These are phyloP conservation scores for Megalops atlanticus DNA, from an alignment of 2,113 vertebrate species.

Conservation along the genomic window DNA sequence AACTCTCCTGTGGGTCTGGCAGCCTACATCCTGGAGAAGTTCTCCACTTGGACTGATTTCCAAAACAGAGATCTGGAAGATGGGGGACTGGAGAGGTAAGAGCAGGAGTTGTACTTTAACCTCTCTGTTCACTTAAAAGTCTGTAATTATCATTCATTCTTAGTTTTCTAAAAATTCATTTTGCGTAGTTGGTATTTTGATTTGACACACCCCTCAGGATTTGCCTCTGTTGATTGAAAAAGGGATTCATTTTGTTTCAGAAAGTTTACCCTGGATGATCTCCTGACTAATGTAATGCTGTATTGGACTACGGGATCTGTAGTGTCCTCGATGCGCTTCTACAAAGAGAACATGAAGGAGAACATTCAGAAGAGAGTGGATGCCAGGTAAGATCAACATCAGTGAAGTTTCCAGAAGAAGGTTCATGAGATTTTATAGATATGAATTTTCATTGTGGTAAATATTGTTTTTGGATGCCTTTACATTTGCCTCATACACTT, in stretches of 20 bases:
- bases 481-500: too few relatives aligned
- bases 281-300: slow-evolving; percentile 85
- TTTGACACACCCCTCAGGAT: not conserved
- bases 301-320: slow-evolving; percentile 85
- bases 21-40: slow-evolving; percentile 86
- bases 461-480: too few relatives aligned
- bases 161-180: too few relatives aligned
- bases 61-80: slow-evolving; percentile 68
- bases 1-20: slow-evolving; percentile 83
- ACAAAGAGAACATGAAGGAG: slow-evolving; percentile 77
- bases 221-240: not conserved
- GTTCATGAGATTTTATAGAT: too few relatives aligned
- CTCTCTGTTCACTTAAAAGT: too few relatives aligned
- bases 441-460: too few relatives aligned
- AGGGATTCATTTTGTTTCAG: slow-evolving; percentile 52
- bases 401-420: too few relatives aligned
- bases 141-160: too few relatives aligned
- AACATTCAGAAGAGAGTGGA: slow-evolving; percentile 37
- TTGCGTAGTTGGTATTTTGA: too few relatives aligned
- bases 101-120: not conserved
- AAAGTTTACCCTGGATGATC: slow-evolving; percentile 82
- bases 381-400: slow-evolving; percentile 61
- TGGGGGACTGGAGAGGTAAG: slow-evolving; percentile 82
- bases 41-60: slow-evolving; percentile 79
- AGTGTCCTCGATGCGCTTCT: slow-evolving; percentile 82